Percentiles rank a stretch among this genome's conserved stretches.
Conservation (phyloP, 2,113 vertebrate genomes). For the Pipa parva region DNA sequence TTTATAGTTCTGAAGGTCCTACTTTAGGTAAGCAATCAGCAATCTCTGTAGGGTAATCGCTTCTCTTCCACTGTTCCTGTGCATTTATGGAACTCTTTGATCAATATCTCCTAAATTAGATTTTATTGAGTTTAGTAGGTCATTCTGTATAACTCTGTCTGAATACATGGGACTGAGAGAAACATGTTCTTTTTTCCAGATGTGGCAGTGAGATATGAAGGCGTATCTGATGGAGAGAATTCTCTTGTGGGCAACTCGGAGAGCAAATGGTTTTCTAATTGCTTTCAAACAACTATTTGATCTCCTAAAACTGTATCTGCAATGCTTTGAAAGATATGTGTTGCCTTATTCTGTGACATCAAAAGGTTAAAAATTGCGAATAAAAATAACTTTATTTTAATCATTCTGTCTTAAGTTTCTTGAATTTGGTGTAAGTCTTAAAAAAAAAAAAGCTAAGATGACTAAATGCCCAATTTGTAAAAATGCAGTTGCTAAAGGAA, state of each 20-base stretch:
- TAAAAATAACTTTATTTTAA: too few relatives aligned
- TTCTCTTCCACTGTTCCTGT: constrained; percentile 3
- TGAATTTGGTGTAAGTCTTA: too few relatives aligned
- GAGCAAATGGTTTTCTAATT: constrained; percentile 6
- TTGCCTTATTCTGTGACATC: background rate
- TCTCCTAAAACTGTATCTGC: background rate
- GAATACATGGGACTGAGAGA: constrained; percentile 7
- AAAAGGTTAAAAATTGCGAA: background rate
- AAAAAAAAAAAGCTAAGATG: too few relatives aligned
- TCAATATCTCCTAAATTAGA: constrained; percentile 36
- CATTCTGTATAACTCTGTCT: constrained; percentile 2
- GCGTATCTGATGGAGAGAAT: background rate
- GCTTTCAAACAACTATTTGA: constrained; percentile 6
- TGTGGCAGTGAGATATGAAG: constrained; percentile 19
- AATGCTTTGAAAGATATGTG: background rate
- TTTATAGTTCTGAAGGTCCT: background rate
- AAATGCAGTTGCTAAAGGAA: too few relatives aligned
- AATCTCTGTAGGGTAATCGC: background rate
- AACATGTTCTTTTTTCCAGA: background rate
- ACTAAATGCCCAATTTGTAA: too few relatives aligned
- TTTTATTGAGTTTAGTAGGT: constrained; percentile 17
- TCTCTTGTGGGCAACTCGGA: background rate
- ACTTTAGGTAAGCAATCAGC: background rate
- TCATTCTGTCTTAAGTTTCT: too few relatives aligned
- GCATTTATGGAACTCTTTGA: constrained; percentile 16